Percentiles rank a stretch among this genome's conserved stretches.
Conservation (phyloP, 2,888 invertebrate species). For the Chouioia cunea region DNA sequence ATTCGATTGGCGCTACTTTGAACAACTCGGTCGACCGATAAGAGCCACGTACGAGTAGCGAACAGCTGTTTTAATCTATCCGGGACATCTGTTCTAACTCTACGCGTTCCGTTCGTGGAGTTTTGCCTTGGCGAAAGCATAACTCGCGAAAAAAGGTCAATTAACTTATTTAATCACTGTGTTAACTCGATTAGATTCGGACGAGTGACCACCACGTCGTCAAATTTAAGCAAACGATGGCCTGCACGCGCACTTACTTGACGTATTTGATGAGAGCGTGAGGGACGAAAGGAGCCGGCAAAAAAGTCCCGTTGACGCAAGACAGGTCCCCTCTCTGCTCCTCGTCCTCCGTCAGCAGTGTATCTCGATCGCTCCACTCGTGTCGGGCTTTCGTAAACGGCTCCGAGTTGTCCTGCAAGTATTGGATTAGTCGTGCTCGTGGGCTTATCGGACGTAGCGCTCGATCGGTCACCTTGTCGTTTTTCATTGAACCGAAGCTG, state of each 20-base stretch:
- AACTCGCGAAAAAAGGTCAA: background rate
- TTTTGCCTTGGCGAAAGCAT: conserved; percentile 29
- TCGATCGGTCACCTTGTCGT: background rate
- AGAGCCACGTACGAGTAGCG: background rate
- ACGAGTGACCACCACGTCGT: too few species aligned
- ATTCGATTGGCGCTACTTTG: too few species aligned
- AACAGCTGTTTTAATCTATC: conserved; percentile 26
- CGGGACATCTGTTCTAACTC: conserved; percentile 4
- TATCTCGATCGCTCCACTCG: too few species aligned
- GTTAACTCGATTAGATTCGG: conserved; percentile 38
- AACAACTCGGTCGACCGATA: conserved; percentile 10
- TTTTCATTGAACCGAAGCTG: conserved; percentile 39
- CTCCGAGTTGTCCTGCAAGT: too few species aligned
- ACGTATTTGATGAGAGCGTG: conserved; percentile 67
- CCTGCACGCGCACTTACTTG: conserved; percentile 62
- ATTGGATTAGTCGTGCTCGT: too few species aligned
- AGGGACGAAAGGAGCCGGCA: conserved; percentile 62
- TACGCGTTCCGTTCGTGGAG: conserved; percentile 2
- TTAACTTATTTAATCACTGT: conserved; percentile 44
- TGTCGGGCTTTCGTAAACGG: too few species aligned
- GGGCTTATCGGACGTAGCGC: too few species aligned
- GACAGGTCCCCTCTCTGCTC: conserved; percentile 61
- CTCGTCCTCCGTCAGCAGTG: conserved; percentile 35
- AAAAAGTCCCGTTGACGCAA: conserved; percentile 64
- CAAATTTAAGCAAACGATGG: too few species aligned